phyloP scores from a whole-genome alignment of 2,888 invertebrate species.

The Tipula confusa region DNA sequence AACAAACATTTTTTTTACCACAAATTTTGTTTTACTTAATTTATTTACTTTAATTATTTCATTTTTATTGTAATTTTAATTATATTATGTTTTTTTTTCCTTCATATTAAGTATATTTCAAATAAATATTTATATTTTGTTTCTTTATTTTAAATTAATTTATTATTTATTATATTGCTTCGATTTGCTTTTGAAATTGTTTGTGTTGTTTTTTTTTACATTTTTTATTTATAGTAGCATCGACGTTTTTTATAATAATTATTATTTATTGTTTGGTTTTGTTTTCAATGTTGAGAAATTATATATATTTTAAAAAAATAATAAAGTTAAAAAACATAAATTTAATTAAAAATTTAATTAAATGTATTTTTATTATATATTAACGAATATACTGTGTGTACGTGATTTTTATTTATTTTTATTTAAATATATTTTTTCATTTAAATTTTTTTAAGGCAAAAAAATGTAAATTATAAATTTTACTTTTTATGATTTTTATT shows the following conservation, averaged over 20 bases:
- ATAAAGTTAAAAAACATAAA: not conserved
- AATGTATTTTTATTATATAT: not conserved
- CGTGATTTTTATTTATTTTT: constrained; percentile 7
- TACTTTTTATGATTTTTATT: not conserved
- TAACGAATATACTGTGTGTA: not conserved
- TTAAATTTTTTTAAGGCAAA: constrained; percentile 8
- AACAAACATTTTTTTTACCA: constrained; percentile 21
- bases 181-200: not conserved
- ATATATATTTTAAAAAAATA: not conserved
- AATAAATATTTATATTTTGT: not conserved
- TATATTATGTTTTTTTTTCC: not conserved
- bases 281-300: not conserved
- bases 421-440: not conserved
- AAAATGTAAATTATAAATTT: not conserved
- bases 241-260: not conserved
- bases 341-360: not conserved
- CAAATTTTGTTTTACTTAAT: not conserved
- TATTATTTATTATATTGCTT: constrained; percentile 10
- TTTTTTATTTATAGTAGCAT: not conserved
- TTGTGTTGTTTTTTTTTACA: not conserved
- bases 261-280: not conserved
- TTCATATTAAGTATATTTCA: constrained; percentile 14
- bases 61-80: not conserved
- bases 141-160: not conserved
- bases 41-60: not conserved